Conservation (phyloP, 2,113 vertebrate species). For the Python bivittatus region DNA sequence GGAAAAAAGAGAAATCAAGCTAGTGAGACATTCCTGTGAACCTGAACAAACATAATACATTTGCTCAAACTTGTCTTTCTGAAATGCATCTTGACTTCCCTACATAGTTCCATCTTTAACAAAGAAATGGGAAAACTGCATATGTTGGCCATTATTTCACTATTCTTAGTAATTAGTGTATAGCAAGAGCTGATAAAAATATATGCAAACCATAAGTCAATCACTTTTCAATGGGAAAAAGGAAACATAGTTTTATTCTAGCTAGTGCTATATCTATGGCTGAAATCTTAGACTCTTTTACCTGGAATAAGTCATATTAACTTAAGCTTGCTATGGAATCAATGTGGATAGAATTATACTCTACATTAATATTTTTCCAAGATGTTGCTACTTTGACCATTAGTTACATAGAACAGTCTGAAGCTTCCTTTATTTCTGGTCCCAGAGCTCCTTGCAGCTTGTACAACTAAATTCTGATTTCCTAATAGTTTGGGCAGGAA, state of each 20-base stretch:
- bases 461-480: not conserved
- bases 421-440: not conserved
- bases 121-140: slow-evolving; percentile 5
- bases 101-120: slow-evolving; percentile 1
- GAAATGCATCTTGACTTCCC: slow-evolving; percentile 31
- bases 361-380: not conserved
- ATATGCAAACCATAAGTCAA: not conserved
- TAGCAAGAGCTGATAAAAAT: slow-evolving; percentile 14
- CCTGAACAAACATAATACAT: slow-evolving; percentile 47
- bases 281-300: not conserved
- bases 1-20: not conserved
- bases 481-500: not conserved
- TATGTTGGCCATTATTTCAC: slow-evolving; percentile 42
- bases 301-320: not conserved
- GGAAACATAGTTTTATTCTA: not conserved
- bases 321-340: not conserved
- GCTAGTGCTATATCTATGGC: not conserved
- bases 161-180: slow-evolving; percentile 55
- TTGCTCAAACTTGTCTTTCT: slow-evolving; percentile 41
- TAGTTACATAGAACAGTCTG: not conserved
- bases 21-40: slow-evolving; percentile 41
- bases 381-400: not conserved
- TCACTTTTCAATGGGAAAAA: not conserved
- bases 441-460: not conserved
- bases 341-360: not conserved